phyloP scores from a whole-genome alignment of 1,140 invertebrate species.

The Mycetomoellerius zeteki region DNA sequence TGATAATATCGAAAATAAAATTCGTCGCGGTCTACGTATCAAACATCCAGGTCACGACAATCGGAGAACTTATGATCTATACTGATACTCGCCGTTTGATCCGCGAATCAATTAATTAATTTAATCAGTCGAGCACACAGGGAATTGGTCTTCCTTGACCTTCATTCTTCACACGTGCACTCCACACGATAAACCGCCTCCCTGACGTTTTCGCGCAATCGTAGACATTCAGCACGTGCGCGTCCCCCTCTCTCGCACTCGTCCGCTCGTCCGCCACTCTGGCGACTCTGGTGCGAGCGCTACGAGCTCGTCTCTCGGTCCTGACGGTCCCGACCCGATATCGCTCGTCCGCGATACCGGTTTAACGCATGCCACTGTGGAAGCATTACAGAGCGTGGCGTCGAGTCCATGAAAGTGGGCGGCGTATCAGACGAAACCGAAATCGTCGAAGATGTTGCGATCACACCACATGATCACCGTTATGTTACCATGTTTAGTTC shows the following conservation, averaged over 20 bases:
- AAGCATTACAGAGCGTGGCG: conserved; percentile 3
- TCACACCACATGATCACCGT: background rate
- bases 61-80: background rate
- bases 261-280: background rate
- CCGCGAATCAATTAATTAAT: conserved; percentile 1
- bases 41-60: background rate
- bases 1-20: background rate
- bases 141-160: background rate
- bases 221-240: background rate
- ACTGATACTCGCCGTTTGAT: background rate
- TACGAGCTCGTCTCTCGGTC: background rate
- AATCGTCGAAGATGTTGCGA: conserved; percentile 25
- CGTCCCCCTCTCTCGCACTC: background rate
- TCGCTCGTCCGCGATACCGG: conserved; percentile 16
- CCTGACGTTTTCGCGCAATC: background rate
- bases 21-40: background rate
- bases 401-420: conserved; percentile 8
- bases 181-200: background rate
- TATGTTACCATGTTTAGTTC: conserved; percentile 22
- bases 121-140: background rate
- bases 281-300: too few relatives aligned
- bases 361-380: conserved; percentile 39
- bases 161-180: conserved; percentile 6
- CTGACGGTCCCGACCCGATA: conserved; percentile 15
- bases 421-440: background rate